Evolutionary conservation across 1,140 invertebrate species (phyloP).

Genomic region (Lepidurus couesii): DNA sequence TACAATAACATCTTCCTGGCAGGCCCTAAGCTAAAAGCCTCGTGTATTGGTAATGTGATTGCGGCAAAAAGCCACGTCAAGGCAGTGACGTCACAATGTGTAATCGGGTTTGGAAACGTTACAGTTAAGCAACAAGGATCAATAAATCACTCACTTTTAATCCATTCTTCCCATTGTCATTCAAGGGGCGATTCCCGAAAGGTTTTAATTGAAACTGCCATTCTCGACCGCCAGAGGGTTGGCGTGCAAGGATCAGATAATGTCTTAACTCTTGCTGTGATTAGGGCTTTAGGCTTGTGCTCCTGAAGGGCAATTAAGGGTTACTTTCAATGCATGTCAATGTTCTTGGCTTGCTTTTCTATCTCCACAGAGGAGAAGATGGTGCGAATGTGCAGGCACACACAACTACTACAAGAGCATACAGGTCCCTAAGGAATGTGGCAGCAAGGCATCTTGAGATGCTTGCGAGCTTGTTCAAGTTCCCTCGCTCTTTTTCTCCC

Average conservation of each 20-base stretch:
- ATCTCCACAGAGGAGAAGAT: not conserved
- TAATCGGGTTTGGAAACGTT: not conserved
- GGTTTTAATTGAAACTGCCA: not conserved
- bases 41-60: not conserved
- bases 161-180: not conserved
- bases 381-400: not conserved
- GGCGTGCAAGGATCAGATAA: constrained; percentile 18
- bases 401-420: not conserved
- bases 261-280: not conserved
- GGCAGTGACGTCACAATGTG: not conserved
- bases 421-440: constrained; percentile 18
- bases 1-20: not conserved
- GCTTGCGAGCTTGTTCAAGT: constrained; percentile 8
- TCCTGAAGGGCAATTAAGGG: constrained; percentile 14
- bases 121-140: not conserved
- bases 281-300: not conserved
- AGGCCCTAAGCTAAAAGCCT: not conserved
- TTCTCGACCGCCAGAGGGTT: not conserved
- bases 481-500: not conserved
- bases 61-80: too few species aligned
- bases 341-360: not conserved
- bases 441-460: constrained; percentile 15
- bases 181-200: not conserved
- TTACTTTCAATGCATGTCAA: constrained; percentile 3
- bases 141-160: constrained; percentile 16